Evolutionary conservation across 2,888 invertebrate species (phyloP), one percentile per base, ranked within the genome.

Genomic region (Rotaria macrura): DNA sequence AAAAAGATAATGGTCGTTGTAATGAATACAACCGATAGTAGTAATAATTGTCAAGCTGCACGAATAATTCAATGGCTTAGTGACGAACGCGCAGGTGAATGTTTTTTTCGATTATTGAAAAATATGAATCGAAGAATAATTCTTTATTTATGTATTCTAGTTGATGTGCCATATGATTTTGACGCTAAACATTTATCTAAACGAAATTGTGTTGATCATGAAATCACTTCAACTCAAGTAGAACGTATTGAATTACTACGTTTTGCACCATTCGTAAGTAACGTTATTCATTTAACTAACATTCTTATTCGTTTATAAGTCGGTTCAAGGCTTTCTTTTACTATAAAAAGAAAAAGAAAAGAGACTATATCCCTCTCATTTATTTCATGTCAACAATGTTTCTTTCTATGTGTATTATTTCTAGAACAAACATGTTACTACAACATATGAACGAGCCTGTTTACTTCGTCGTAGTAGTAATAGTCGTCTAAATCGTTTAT

Each of bases 381-480:
- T 79, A 79, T 14, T 79, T n/a, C 9, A 79, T 43, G 79, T 43
- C 79, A 79, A 79, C 79, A 79, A n/a, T 43, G 79, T 43, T 43
- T n/a, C 43, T 25, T 72, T 79, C 14, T 43, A 40, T 79, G 4
- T 34, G n/a, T 34, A 34, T 17, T 65, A 65, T 79, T 40, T 79
- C n/a, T 79, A 79, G 79, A 79, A n/a, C 79, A 79, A 79, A 79
- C 79, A 79, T 43, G 38, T 25, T 79, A 43, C 65, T 25, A 79
- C 40, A 43, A 43, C 25, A n/a, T 79, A 5, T 43, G 25, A 79
- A 43, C 25, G 43, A 43, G 38, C 79, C 43, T 65, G 65, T 65
- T 65, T 65, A 79, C 43, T 79, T 43, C 14, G 4, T 79, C 79
- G 40, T 29, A 65, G 65, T 65, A 29, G 65, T 9, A n/a, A n/a